Percentiles rank a stretch among this genome's conserved stretches.
These are phyloP conservation scores for Lepidostoma basale DNA, from an alignment of 1,140 invertebrate species.

Conservation along the genomic window DNA sequence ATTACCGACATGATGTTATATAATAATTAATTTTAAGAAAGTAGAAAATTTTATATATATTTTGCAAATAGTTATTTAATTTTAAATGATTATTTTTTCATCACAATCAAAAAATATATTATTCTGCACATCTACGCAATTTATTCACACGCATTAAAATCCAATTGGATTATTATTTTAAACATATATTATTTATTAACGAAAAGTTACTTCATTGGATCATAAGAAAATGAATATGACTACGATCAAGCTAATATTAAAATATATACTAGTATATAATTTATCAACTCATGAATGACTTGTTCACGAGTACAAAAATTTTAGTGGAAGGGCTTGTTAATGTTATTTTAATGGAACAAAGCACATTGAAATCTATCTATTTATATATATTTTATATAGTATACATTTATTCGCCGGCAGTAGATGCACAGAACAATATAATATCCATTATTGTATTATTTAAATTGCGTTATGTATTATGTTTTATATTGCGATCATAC, in stretches of 20 bases:
- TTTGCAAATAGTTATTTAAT: too few relatives aligned
- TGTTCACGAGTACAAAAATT: too few relatives aligned
- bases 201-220: not conserved
- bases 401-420: not conserved
- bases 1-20: too few relatives aligned
- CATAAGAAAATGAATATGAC: not conserved
- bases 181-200: too few relatives aligned
- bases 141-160: too few relatives aligned
- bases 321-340: slow-evolving; percentile 10
- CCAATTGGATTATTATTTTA: too few relatives aligned
- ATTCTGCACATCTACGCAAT: slow-evolving; percentile 22
- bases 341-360: not conserved
- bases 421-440: slow-evolving; percentile 24
- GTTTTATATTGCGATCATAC: slow-evolving; percentile 35
- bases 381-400: too few relatives aligned
- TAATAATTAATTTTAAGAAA: too few relatives aligned
- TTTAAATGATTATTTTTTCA: slow-evolving; percentile 3
- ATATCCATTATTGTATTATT: slow-evolving; percentile 1
- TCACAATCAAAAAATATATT: slow-evolving; percentile 13
- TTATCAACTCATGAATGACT: too few relatives aligned
- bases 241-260: not conserved
- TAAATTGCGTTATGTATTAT: slow-evolving; percentile 10
- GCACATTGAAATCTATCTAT: too few relatives aligned
- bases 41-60: too few relatives aligned
- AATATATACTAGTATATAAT: too few relatives aligned